Evolutionary conservation across 2,888 invertebrate species (phyloP), one percentile per base, ranked within the genome.

Genomic region (Anthophora plumipes): DNA sequence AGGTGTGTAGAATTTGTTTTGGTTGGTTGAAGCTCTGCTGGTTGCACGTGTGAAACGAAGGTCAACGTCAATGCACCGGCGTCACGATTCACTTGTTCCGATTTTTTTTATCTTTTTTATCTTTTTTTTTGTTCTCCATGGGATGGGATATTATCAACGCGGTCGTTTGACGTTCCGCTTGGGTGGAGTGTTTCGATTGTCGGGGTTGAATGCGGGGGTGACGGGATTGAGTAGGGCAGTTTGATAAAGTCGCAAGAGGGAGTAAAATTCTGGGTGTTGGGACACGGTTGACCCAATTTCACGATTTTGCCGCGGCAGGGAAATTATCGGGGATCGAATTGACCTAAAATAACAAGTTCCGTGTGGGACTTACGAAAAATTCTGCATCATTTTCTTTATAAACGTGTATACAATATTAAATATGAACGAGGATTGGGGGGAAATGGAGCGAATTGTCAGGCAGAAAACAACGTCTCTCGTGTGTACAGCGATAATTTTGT

Each of bases 221-320:
- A 75, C 70, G 69, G 54, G 69, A 52, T 70, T 54, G 76, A 69
- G 76, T 72, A 57, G 75, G 41, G 39, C 48, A 41, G 70, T 66
- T 70, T 70, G 77, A 79, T 64, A 70, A 79, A 77, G 77, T 79
- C 70, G 64, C 77, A n/a, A n/a, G n/a, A n/a, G n/a, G n/a, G 12
- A 66, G 12, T 69, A 66, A 70, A 78, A 77, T 79, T 70, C 70
- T 54, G 70, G 46, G 50, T 46, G 46, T 72, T n/a, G 25, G 59
- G 69, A 12, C 59, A 39, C 54, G 68, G 77, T 70, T 77, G 79
- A 79, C 77, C 79, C 70, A 77, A 70, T 79, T 79, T 41, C 77
- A 41, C n/a, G 22, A 20, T 54, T 41, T 39, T 25, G 20, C n/a
- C 41, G 20, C 46, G 52, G 8, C 37, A 4, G 25, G 54, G 48